Evolutionary conservation across 2,113 vertebrate species (phyloP).

Genomic region (Ciconia boyciana): DNA sequence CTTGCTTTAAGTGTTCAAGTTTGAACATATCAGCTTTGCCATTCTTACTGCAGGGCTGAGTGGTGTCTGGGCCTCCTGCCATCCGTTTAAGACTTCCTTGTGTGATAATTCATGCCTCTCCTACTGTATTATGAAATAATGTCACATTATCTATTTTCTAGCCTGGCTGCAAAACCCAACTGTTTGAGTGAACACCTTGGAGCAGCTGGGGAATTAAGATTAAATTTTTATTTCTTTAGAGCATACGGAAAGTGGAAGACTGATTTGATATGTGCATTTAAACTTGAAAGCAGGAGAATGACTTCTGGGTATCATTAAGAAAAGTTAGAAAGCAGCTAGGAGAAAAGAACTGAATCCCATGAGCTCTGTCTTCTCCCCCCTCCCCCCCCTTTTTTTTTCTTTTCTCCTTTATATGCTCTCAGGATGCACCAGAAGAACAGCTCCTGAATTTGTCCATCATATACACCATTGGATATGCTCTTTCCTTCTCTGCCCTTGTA

Average conservation of each 20-base stretch:
- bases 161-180: neutral
- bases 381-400: neutral
- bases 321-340: neutral
- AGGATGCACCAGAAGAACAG: constrained; percentile 72
- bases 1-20: neutral
- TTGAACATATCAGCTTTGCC: neutral
- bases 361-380: neutral
- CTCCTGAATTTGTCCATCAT: constrained; percentile 76
- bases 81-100: neutral
- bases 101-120: neutral
- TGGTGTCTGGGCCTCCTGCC: neutral
- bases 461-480: constrained; percentile 81
- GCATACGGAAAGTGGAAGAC: neutral
- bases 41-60: neutral
- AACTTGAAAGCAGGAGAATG: neutral
- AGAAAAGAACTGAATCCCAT: neutral
- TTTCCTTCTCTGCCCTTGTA: constrained; percentile 80
- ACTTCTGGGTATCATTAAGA: neutral
- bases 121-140: neutral
- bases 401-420: constrained; percentile 22
- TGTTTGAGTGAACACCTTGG: neutral
- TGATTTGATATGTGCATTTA: neutral
- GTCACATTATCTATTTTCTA: constrained; percentile 7
- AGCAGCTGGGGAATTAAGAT: constrained; percentile 16
- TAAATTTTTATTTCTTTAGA: constrained; percentile 26